Conservation (phyloP, 2,888 invertebrate genomes). For the Cremastinae sp. region DNA sequence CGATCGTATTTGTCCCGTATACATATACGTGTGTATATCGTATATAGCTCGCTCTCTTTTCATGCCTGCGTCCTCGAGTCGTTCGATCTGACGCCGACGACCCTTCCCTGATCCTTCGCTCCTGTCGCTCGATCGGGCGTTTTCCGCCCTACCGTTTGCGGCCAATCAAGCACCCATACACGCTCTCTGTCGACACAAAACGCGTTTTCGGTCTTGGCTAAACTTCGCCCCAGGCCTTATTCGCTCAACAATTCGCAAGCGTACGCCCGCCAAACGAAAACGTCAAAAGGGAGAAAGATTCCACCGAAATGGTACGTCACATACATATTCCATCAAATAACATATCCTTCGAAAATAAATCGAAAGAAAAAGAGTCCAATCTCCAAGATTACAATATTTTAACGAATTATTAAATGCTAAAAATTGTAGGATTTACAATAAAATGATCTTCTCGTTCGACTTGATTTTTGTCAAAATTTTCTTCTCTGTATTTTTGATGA, state of each 20-base stretch:
- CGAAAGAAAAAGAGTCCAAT: background rate
- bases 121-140: constrained; percentile 45
- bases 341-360: background rate
- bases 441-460: no score
- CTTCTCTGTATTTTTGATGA: no score
- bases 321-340: no score
- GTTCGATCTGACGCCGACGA: constrained; percentile 45
- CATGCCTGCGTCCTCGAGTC: constrained; percentile 30
- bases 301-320: constrained; percentile 1
- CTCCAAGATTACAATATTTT: no score
- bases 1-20: constrained; percentile 71
- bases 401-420: no score
- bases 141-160: constrained; percentile 76
- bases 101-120: constrained; percentile 46
- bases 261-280: constrained; percentile 15
- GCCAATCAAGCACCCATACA: constrained; percentile 79
- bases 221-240: constrained; percentile 54
- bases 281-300: constrained; percentile 3
- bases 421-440: no score
- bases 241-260: constrained; percentile 24
- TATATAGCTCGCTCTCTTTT: constrained; percentile 49
- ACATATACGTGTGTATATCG: background rate
- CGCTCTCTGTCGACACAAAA: constrained; percentile 51
- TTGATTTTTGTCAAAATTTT: no score
- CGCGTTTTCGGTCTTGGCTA: constrained; percentile 67